phyloP scores from a whole-genome alignment of 2,888 invertebrate genomes.

The Tribolium freemani region DNA sequence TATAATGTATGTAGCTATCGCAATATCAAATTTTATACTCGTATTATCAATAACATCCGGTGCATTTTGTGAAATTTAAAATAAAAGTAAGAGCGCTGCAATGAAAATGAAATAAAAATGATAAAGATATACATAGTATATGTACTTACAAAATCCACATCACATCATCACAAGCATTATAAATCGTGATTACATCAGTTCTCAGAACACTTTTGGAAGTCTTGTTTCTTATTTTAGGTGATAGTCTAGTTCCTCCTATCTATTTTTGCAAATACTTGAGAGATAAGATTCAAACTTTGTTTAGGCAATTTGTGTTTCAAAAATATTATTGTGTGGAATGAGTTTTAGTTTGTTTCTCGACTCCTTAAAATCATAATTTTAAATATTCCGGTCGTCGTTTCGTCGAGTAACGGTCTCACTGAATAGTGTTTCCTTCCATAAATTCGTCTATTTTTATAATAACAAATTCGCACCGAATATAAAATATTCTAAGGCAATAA shows the following conservation, averaged over 20 bases:
- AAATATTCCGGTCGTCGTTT: background rate
- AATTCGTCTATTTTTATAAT: conserved; percentile 25
- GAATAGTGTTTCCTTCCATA: conserved; percentile 24
- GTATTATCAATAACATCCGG: too few species aligned
- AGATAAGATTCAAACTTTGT: too few species aligned
- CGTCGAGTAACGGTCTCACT: conserved; percentile 6
- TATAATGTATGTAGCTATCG: too few species aligned
- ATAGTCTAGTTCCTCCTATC: background rate
- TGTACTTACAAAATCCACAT: background rate
- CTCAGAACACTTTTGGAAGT: background rate
- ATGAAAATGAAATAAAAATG: background rate
- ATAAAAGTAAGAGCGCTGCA: background rate
- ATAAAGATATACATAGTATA: background rate
- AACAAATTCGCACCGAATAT: conserved; percentile 36
- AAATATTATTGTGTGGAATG: background rate
- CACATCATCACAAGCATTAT: background rate
- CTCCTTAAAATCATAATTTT: background rate
- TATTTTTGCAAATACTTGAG: background rate
- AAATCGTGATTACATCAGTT: background rate
- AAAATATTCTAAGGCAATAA: conserved; percentile 40
- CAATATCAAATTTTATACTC: too few species aligned
- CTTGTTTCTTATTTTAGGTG: background rate
- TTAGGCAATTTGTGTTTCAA: too few species aligned
- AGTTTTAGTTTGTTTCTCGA: background rate
- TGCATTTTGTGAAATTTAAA: too few species aligned